Base-by-base conservation (phyloP, 2,113 vertebrate genomes). In the Felis catus region DNA sequence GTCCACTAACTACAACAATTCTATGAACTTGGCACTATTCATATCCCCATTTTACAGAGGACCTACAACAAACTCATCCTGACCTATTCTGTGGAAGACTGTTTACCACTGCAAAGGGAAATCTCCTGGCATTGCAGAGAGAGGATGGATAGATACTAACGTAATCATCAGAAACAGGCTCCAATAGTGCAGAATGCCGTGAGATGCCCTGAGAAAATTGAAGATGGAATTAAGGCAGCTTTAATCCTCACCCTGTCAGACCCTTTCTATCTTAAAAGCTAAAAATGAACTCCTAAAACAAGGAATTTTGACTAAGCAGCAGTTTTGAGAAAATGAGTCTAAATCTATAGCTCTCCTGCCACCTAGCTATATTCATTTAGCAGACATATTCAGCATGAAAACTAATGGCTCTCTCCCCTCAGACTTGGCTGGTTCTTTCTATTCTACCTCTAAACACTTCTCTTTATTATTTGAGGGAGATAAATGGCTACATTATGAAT, bases 381-480 rank as follows among this genome's bases (percentile, higher is more conserved):
- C 23, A 87, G 61, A 97, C 16, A 84, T 27, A 87, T 61, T 90
- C 51, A 84, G 16, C 31, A 23, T 80, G n/a, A 4, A 86, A 15
- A 74, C 19, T 48, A 29, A 36, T 33, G 51, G 41, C 23, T 82
- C 0, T 73, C 15, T 73, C 9, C 51, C 74, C 68, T 87, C 45
- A 96, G 65, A 88, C 18, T 18, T 85, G 51, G 27, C 23, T 31
- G 39, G 19, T 48, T 90, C 66, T 53, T 91, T 63, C 58, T 65
- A 79, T 41, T 84, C 25, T 80, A 87, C 84, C 73, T 89, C 65
- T 95, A 74, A 82, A 74, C 80, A 89, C 45, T 92, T 96, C n/a
- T 66, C 36, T 80, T 88, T 70, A 89, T 61, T 96, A 78, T 86
- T 96, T 96, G 51, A 97, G 80, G 71, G 51, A 90, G 33, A 71